Percentiles rank a stretch among this genome's conserved stretches.
Evolutionary conservation across 2,888 invertebrate genomes (phyloP).

Genomic region (Protodeltote pygarga): DNA sequence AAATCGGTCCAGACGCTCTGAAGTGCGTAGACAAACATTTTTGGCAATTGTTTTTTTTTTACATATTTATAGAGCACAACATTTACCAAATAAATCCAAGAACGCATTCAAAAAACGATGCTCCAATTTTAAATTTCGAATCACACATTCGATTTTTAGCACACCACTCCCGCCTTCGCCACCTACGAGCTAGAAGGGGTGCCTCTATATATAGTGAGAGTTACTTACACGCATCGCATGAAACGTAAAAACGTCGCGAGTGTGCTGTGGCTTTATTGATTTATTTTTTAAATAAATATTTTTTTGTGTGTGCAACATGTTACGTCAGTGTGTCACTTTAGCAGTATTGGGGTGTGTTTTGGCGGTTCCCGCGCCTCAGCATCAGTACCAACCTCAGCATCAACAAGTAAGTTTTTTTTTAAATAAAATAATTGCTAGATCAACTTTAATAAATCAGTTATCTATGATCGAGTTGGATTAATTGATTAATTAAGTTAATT

Average conservation of each 20-base stretch:
- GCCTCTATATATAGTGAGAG: conserved; percentile 82
- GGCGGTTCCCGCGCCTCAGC: conserved; percentile 66
- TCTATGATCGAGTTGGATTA: too few species aligned
- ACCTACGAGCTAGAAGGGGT: conserved; percentile 74
- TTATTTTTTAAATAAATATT: conserved; percentile 48
- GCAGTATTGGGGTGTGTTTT: conserved; percentile 74
- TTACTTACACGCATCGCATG: conserved; percentile 69
- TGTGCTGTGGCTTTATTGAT: conserved; percentile 66
- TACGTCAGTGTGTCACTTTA: conserved; percentile 74
- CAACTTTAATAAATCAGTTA: too few species aligned
- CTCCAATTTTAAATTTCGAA: conserved; percentile 55
- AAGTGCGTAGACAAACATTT: too few species aligned
- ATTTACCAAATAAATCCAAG: conserved; percentile 12
- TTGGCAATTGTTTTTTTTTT: neutral
- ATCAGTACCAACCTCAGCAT: conserved; percentile 76
- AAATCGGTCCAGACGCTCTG: too few species aligned
- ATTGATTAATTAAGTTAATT: too few species aligned
- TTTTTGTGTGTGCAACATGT: conserved; percentile 75
- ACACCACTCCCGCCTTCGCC: conserved; percentile 67
- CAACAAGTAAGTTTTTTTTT: conserved; percentile 71
- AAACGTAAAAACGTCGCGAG: conserved; percentile 74
- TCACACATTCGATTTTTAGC: conserved; percentile 40
- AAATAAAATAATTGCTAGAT: neutral
- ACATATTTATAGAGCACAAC: neutral
- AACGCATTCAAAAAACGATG: conserved; percentile 39